These are phyloP conservation scores for Ahaetulla prasina DNA, from an alignment of 2,113 vertebrate genomes.

Conservation along the genomic window DNA sequence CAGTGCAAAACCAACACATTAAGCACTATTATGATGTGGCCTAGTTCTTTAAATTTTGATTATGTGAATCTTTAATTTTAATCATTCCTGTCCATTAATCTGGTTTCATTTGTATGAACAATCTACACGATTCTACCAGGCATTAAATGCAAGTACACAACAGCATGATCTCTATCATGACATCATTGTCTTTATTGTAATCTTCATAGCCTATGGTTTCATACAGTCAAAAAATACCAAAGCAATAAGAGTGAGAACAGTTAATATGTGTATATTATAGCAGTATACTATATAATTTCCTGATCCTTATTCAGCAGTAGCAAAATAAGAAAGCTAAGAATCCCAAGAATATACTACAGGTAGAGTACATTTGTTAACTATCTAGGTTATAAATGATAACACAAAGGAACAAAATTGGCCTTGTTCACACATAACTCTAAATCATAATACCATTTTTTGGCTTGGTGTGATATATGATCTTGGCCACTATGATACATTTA, in stretches of 20 bases:
- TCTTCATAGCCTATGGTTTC: neutral
- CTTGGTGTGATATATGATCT: neutral
- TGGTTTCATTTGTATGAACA: neutral
- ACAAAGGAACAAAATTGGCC: neutral
- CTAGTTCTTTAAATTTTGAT: neutral
- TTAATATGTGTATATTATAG: neutral
- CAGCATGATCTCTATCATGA: neutral
- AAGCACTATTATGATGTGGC: neutral
- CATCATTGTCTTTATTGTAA: neutral
- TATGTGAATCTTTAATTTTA: neutral
- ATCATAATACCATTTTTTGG: neutral
- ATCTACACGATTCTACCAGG: neutral
- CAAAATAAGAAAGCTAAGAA: neutral
- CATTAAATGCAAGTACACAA: neutral
- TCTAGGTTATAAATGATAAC: neutral
- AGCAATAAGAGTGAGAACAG: neutral
- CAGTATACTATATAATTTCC: neutral
- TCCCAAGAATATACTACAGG: neutral
- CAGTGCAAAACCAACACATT: neutral
- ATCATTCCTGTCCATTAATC: neutral
- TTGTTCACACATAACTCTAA: neutral
- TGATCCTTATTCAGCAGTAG: no score
- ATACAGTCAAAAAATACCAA: neutral
- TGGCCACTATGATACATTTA: neutral
- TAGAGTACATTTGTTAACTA: neutral